Evolutionary conservation across 2,888 invertebrate genomes (phyloP), one percentile per base, ranked within the genome.

Genomic region (Netelia inedita): DNA sequence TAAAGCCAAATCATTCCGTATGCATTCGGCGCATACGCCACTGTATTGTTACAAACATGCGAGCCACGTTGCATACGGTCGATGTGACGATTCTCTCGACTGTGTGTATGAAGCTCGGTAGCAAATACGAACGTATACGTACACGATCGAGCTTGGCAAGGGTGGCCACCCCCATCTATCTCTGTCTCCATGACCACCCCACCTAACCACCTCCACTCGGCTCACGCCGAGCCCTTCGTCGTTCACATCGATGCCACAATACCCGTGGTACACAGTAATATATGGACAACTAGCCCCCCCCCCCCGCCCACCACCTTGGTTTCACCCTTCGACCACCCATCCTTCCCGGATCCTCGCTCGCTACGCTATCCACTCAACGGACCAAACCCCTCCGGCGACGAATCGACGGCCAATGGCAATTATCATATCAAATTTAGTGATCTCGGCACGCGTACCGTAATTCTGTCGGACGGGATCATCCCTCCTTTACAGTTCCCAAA

Each of bases 361-460:
- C 46, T 59, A 43, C 65, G 21, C 16, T 10, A 57, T 41, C 66
- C 11, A 55, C 73, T 23, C 6, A 35, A 35, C 41, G 23, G 19
- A 66, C 73, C 57, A 65, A 69, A 66, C 59, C 53, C 53, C 59
- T 53, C 61, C 43, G 23, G 16, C 57, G 46, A 76, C 43, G 59
- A 76, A 76, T 80, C 76, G 63, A 63, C 57, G 55, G 46, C 71
- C 35, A 65, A 55, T 57, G 35, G 73, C 53, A 79, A 73, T 79
- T 88, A 90, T 90, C 86, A 88, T 91, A 91, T 91, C 90, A 89
- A 89, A 90, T 86, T 85, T 79, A 80, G 87, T 91, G 89, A 90
- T 91, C 10, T 46, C 14, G 46, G 87, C 88, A 90, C 87, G 89
- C 87, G 85, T 78, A 46, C 87, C 76, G 76, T 85, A 87, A 89